A percentile compares a stretch with the other conserved stretches of the same genome.
These are phyloP conservation scores for Cotesia vestalis DNA, from an alignment of 1,140 invertebrate genomes.

Conservation along the genomic window DNA sequence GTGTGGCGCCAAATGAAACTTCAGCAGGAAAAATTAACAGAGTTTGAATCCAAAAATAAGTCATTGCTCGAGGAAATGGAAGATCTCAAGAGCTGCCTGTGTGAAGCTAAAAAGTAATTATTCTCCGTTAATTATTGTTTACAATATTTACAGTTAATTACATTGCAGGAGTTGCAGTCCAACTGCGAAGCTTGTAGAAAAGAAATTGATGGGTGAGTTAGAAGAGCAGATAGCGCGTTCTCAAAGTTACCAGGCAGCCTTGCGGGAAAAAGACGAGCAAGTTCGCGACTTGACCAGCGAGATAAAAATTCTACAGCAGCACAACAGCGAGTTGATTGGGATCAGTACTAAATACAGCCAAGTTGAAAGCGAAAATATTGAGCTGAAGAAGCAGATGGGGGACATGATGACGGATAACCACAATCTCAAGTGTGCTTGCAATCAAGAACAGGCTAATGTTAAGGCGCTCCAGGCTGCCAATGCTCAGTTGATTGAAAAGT, in stretches of 20 bases:
- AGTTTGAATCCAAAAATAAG: slow-evolving; percentile 47
- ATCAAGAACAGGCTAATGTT: slow-evolving; percentile 53
- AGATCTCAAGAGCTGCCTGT: slow-evolving; percentile 49
- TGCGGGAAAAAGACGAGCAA: slow-evolving; percentile 55
- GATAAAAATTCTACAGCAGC: slow-evolving; percentile 57
- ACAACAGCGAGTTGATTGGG: slow-evolving; percentile 55
- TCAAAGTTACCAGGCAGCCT: slow-evolving; percentile 45
- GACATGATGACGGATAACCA: slow-evolving; percentile 51
- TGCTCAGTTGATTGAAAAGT: slow-evolving; percentile 53
- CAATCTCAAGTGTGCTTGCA: slow-evolving; percentile 48
- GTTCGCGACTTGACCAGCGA: slow-evolving; percentile 55
- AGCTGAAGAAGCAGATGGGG: slow-evolving; percentile 53
- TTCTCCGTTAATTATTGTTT: slow-evolving; percentile 13
- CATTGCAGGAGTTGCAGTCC: slow-evolving; percentile 50
- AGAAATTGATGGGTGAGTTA: slow-evolving; percentile 48
- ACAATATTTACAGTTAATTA: slow-evolving; percentile 12
- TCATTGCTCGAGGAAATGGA: slow-evolving; percentile 48
- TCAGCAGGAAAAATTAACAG: slow-evolving; percentile 53
- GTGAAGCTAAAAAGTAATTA: slow-evolving; percentile 51
- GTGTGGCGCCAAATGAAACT: slow-evolving; percentile 59
- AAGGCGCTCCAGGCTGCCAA: slow-evolving; percentile 52
- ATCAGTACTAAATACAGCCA: slow-evolving; percentile 52
- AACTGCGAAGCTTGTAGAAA: slow-evolving; percentile 45
- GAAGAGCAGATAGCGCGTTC: slow-evolving; percentile 48
- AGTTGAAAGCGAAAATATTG: slow-evolving; percentile 56